Conservation (phyloP, 2,888 invertebrate species). For the Timema podura region DNA sequence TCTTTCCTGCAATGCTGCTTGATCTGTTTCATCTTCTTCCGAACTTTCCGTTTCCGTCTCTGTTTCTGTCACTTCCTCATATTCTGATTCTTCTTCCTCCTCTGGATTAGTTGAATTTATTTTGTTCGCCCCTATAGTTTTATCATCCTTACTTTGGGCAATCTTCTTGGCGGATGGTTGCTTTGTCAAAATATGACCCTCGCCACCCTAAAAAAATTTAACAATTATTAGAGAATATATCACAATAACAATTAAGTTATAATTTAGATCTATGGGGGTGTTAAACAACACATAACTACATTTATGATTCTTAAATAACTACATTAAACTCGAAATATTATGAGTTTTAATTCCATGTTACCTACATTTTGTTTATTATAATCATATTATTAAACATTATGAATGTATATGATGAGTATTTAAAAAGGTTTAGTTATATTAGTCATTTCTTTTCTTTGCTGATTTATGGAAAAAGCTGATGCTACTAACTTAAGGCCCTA, state of each 20-base stretch:
- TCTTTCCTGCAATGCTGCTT: constrained; percentile 48
- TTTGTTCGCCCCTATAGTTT: constrained; percentile 28
- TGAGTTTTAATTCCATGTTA: too few species aligned
- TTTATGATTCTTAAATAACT: too few species aligned
- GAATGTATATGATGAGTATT: too few species aligned
- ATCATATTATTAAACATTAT: too few species aligned
- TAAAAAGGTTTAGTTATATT: too few species aligned
- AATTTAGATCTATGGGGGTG: not conserved
- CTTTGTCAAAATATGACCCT: constrained; percentile 33
- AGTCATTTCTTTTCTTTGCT: too few species aligned
- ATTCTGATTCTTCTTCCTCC: constrained; percentile 54
- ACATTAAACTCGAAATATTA: too few species aligned
- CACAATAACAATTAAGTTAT: not conserved
- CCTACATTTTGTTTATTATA: too few species aligned
- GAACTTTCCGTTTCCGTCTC: constrained; percentile 53
- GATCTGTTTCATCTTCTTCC: constrained; percentile 26
- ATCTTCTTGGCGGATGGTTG: constrained; percentile 37
- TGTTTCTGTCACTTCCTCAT: constrained; percentile 59
- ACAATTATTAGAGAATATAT: not conserved
- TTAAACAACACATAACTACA: too few species aligned
- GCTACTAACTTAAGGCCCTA: too few species aligned
- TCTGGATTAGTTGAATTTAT: constrained; percentile 34
- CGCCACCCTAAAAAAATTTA: constrained; percentile 14
- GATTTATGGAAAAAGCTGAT: too few species aligned
- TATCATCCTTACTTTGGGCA: constrained; percentile 33